A percentile compares a stretch with the other conserved stretches of the same genome.
phyloP scores from a whole-genome alignment of 53 echinoderm and acorn worm genomes.

The Echinarachnius parma region DNA sequence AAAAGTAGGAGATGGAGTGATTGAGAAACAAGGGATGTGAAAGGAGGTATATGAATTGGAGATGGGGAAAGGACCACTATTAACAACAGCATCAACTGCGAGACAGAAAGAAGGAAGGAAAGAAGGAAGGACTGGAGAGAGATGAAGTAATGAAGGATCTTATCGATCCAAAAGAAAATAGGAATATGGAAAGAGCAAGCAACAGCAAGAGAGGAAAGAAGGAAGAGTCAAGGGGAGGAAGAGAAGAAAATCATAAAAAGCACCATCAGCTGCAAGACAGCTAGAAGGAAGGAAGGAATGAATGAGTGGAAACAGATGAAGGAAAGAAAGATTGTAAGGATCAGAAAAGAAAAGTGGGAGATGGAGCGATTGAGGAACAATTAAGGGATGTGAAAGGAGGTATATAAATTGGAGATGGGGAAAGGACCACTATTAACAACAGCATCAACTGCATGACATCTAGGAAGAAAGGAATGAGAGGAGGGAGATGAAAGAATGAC shows the following conservation, averaged over 20 bases:
- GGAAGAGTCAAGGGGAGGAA: neutral
- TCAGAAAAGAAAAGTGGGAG: neutral
- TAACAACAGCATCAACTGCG: too few species aligned
- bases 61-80: neutral
- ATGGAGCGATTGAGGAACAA: too few species aligned
- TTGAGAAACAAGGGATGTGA: neutral
- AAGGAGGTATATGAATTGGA: neutral
- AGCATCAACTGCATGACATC: too few species aligned
- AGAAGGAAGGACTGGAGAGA: neutral
- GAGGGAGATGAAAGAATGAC: too few species aligned
- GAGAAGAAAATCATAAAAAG: neutral
- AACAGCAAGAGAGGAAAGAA: neutral
- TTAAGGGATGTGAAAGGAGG: too few species aligned
- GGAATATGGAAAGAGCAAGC: neutral
- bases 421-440: too few species aligned
- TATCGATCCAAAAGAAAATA: neutral
- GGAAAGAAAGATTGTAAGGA: neutral
- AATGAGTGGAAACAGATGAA: neutral
- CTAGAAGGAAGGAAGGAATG: neutral
- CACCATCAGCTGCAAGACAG: too few species aligned
- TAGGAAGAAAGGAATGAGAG: too few species aligned
- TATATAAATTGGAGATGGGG: too few species aligned
- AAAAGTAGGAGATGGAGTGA: neutral
- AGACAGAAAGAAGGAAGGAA: neutral
- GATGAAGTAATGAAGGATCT: neutral